phyloP scores from a whole-genome alignment of 2,113 vertebrate species.

The Triplophysa dalaica region DNA sequence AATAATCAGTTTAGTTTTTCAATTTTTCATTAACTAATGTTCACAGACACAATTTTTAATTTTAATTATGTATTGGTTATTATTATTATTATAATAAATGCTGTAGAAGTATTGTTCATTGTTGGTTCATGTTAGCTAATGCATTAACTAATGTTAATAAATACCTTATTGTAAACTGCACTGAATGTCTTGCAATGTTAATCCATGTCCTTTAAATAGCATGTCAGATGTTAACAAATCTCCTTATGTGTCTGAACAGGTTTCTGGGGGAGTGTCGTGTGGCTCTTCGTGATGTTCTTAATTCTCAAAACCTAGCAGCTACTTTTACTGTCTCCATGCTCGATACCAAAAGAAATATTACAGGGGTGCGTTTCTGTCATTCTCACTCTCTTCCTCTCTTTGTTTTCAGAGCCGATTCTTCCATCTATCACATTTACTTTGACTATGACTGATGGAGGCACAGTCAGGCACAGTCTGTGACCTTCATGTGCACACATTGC shows the following conservation, averaged over 20 bases:
- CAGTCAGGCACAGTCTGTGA: background rate
- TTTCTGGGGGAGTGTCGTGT: conserved; percentile 87
- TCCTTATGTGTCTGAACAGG: conserved; percentile 64
- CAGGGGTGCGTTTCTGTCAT: conserved; percentile 73
- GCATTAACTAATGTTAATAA: no score
- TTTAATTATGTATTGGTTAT: no score
- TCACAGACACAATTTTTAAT: no score
- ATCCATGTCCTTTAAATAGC: background rate
- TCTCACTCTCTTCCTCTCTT: background rate
- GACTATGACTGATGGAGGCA: background rate
- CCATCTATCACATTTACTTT: background rate
- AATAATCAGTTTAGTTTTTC: no score
- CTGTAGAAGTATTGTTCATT: no score
- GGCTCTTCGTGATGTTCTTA: conserved; percentile 82
- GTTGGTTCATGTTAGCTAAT: no score
- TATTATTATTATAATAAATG: no score
- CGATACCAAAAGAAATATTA: conserved; percentile 87
- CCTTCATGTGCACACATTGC: background rate
- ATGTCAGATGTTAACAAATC: background rate
- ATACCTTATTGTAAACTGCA: no score
- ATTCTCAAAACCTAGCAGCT: conserved; percentile 80
- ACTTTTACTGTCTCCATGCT: conserved; percentile 83
- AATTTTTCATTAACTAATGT: no score
- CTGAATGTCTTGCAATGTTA: background rate
- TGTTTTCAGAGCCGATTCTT: background rate